A percentile compares a stretch with the other conserved stretches of the same genome.
Evolutionary conservation across 2,797 vertebrate species (phyloP).

Genomic region (Urosaurus nigricauda): DNA sequence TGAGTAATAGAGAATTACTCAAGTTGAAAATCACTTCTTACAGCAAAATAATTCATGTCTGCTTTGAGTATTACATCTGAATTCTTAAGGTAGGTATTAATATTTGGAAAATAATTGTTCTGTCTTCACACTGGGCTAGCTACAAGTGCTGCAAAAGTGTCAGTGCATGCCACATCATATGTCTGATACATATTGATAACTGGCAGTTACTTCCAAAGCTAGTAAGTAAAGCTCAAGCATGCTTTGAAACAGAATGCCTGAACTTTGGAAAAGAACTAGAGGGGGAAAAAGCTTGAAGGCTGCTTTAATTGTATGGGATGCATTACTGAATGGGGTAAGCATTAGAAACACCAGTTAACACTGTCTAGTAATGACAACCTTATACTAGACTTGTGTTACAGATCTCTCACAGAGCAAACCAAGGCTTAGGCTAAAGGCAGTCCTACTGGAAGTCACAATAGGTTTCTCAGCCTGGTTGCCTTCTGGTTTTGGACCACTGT

Average conservation of each 20-base stretch:
- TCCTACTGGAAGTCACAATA: neutral
- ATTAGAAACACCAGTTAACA: neutral
- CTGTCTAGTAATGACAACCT: neutral
- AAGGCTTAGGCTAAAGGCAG: neutral
- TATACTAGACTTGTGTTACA: neutral
- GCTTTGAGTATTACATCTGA: neutral
- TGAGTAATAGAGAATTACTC: neutral
- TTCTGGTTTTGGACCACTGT: neutral
- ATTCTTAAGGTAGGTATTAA: neutral
- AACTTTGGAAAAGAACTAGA: neutral
- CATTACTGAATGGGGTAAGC: neutral
- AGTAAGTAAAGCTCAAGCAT: neutral
- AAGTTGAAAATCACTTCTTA: neutral
- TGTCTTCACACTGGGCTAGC: neutral
- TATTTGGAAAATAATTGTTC: neutral
- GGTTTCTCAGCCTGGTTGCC: neutral
- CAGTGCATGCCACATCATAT: no score
- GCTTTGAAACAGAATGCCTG: neutral
- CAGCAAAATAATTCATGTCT: neutral
- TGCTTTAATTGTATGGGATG: neutral
- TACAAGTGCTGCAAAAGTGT: neutral
- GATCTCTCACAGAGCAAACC: neutral
- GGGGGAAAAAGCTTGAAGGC: neutral
- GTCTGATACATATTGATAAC: neutral
- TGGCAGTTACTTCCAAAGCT: neutral